Percentiles rank a stretch among this genome's conserved stretches.
These are phyloP conservation scores for Pammene fasciana DNA, from an alignment of 2,888 invertebrate species.

Conservation along the genomic window DNA sequence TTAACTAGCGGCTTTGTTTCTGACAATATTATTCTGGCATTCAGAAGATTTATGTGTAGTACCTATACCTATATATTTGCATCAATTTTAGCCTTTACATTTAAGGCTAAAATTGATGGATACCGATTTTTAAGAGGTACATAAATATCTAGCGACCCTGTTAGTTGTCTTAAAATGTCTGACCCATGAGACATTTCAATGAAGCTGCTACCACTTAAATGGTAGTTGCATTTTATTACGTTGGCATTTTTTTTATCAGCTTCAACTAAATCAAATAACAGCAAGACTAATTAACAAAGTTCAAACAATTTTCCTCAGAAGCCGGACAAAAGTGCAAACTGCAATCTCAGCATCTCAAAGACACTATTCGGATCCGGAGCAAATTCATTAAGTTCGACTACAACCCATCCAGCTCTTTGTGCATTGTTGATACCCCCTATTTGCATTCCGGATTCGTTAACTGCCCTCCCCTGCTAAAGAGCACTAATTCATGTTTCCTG, in stretches of 20 bases:
- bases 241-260: not conserved
- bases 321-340: conserved; percentile 20
- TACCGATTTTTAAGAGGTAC: no score
- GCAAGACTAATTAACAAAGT: conserved; percentile 1
- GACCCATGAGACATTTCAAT: no score
- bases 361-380: conserved; percentile 26
- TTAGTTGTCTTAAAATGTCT: no score
- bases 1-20: no score
- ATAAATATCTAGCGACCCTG: no score
- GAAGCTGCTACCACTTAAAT: not conserved
- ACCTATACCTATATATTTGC: no score
- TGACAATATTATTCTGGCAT: no score
- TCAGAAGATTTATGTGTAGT: no score
- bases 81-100: no score
- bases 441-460: conserved; percentile 61
- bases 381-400: conserved; percentile 39
- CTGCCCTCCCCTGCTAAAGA: conserved; percentile 59
- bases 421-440: conserved; percentile 46
- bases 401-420: conserved; percentile 36
- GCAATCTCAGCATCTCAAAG: conserved; percentile 27
- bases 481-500: conserved; percentile 77
- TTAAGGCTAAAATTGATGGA: no score
- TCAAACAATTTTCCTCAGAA: conserved; percentile 10
- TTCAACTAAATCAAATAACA: not conserved
- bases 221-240: not conserved